Evolutionary conservation across 2,888 invertebrate species (phyloP), one percentile per base, ranked within the genome.

Genomic region (Pollenia labialis): DNA sequence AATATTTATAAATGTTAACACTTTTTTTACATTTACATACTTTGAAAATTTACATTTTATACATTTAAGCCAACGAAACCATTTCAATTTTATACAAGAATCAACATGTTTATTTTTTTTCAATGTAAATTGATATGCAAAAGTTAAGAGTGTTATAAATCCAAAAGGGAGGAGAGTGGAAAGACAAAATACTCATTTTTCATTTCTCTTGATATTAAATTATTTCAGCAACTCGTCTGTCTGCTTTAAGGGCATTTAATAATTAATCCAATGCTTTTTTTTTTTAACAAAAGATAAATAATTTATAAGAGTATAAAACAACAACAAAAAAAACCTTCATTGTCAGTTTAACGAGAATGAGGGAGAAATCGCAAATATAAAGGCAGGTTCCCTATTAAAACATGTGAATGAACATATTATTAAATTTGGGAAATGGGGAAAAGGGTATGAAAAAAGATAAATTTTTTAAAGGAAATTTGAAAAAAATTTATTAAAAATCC

Each of bases 201-300:
- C 72, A 76, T 76, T 82, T 76, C 52, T 54, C 44, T 68, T 62
- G 60, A 75, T 74, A 66, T 40, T 66, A 58, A 74, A 66, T 40
- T 44, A 69, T 76, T 82, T 76, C 62, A 82, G 46, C n/a, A 46
- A 14, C 40, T 75, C 60, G 50, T n/a, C 40, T 68, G 56, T 48
- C 10, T 66, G 66, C 11, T 52, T 69, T 52, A 75, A 60, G 60
- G 75, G 81, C 18, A 75, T 82, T 75, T 75, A 58, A 40, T 50
- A 75, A 81, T 81, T 81, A 81, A 81, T 68, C n/a, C 60, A 60
- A 44, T 23, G 52, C 32, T 52, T 68, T 60, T 56, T n/a, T 66
- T 16, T 75, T 32, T 62, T 11, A 62, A 54, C 23, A 75, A 68
- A 52, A 66, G n/a, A 40, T 50, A 62, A 64, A 74, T 56, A 66